Percentiles rank a stretch among this genome's conserved stretches.
Conservation (phyloP, 2,113 vertebrate genomes). For the Glaucidium brasilianum region DNA sequence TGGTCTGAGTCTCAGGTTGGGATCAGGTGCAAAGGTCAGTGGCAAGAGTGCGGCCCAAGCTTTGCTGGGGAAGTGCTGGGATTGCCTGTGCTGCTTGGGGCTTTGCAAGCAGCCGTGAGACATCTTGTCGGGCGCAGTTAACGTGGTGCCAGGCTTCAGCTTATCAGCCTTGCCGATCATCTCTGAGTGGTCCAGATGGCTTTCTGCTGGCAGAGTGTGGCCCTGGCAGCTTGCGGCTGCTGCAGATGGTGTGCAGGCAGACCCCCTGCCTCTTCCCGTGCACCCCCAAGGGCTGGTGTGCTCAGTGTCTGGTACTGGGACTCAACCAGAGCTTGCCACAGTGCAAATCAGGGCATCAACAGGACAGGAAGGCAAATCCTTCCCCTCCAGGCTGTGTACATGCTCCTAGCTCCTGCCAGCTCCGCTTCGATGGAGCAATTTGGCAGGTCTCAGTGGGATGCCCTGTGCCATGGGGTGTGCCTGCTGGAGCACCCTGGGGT, state of each 20-base stretch:
- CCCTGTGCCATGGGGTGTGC: not conserved
- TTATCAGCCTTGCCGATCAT: not conserved
- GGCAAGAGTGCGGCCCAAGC: not conserved
- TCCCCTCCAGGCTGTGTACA: fast-evolving
- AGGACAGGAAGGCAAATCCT: not conserved
- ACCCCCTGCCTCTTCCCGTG: not conserved
- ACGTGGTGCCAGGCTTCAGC: not conserved
- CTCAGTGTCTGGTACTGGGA: not conserved
- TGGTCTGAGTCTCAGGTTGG: not conserved
- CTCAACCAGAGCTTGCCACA: not conserved
- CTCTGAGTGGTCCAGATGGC: slow-evolving; percentile 23
- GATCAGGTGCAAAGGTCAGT: not conserved
- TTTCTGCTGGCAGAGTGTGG: not conserved
- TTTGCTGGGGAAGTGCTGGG: not conserved
- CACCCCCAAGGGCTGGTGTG: fast-evolving
- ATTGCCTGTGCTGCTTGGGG: fast-evolving
- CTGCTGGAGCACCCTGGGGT: not conserved
- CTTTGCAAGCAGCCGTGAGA: not conserved
- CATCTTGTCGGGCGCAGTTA: fast-evolving
- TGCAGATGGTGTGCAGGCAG: not conserved
- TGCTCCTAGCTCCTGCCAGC: not conserved
- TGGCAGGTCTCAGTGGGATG: not conserved
- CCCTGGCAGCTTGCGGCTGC: not conserved
- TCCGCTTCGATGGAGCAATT: not conserved
- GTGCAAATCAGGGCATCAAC: not conserved